A percentile compares a stretch with the other conserved stretches of the same genome.
These are phyloP conservation scores for Pollachius pollachius DNA, from an alignment of 2,113 vertebrate genomes.

Conservation along the genomic window DNA sequence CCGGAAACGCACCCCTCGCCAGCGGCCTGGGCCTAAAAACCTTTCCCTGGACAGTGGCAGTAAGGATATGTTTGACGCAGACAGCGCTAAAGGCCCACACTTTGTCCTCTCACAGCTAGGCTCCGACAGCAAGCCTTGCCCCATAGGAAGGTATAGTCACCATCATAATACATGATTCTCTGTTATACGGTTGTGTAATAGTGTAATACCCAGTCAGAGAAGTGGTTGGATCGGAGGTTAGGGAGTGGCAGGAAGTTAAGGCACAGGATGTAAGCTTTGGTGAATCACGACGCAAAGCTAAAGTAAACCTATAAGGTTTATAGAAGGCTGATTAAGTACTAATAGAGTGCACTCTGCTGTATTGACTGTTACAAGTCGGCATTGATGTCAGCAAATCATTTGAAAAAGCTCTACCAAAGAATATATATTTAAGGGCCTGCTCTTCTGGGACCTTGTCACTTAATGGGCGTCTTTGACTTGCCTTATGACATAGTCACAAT, in stretches of 20 bases:
- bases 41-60: constrained; percentile 82
- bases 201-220: constrained; percentile 28
- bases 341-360: constrained; percentile 1
- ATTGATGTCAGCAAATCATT: background rate
- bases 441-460: constrained; percentile 15
- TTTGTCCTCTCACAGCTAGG: constrained; percentile 98
- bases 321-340: constrained; percentile 46
- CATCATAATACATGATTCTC: no score
- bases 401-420: background rate
- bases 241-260: constrained; percentile 56
- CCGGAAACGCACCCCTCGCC: constrained; percentile 94
- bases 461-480: constrained; percentile 24
- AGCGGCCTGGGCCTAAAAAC: constrained; percentile 91
- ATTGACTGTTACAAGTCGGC: constrained; percentile 5
- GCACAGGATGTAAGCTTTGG: constrained; percentile 52
- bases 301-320: constrained; percentile 59
- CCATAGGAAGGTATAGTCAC: constrained; percentile 83
- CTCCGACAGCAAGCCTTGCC: constrained; percentile 89
- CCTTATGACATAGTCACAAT: constrained; percentile 16
- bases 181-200: no score
- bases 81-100: constrained; percentile 98
- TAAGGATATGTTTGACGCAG: constrained; percentile 98
- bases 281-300: constrained; percentile 59
- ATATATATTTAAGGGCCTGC: no score
- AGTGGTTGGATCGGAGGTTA: constrained; percentile 45